A percentile compares a stretch with the other conserved stretches of the same genome.
phyloP scores from a whole-genome alignment of 2,797 vertebrate species.

The Rhinoraja longicauda region DNA sequence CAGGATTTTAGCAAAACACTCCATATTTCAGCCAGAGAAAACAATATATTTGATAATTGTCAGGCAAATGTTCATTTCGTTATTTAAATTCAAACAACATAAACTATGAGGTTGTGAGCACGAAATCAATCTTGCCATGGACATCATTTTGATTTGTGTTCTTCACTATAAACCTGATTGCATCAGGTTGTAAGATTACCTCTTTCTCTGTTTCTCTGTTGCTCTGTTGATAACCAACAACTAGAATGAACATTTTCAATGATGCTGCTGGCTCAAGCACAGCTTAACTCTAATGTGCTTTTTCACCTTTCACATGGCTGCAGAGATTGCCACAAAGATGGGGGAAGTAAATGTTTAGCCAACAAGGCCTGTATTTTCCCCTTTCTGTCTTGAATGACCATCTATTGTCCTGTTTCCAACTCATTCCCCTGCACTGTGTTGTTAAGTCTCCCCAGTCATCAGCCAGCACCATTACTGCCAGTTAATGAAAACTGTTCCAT shows the following conservation, averaged over 20 bases:
- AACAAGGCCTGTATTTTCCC: neutral
- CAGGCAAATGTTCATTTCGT: neutral
- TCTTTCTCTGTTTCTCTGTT: neutral
- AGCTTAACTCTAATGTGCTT: neutral
- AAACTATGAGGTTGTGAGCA: neutral
- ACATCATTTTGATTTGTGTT: constrained; percentile 8
- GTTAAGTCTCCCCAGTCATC: neutral
- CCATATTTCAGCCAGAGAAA: neutral
- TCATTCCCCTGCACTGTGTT: neutral
- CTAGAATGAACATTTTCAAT: neutral
- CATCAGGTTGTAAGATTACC: neutral
- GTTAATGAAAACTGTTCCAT: neutral
- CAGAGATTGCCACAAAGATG: neutral
- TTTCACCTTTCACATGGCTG: neutral
- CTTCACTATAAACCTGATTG: constrained; percentile 1
- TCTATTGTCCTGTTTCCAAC: neutral
- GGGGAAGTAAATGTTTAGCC: neutral
- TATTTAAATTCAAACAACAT: constrained; percentile 6
- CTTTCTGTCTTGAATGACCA: too few relatives aligned
- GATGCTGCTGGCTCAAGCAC: too few relatives aligned
- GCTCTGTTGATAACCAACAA: neutral
- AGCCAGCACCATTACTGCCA: neutral
- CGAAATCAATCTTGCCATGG: neutral
- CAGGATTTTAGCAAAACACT: neutral
- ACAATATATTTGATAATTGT: neutral